Evolutionary conservation across 2,113 vertebrate genomes (phyloP), one percentile per base, ranked within the genome.

Genomic region (Dasyornis broadbenti): DNA sequence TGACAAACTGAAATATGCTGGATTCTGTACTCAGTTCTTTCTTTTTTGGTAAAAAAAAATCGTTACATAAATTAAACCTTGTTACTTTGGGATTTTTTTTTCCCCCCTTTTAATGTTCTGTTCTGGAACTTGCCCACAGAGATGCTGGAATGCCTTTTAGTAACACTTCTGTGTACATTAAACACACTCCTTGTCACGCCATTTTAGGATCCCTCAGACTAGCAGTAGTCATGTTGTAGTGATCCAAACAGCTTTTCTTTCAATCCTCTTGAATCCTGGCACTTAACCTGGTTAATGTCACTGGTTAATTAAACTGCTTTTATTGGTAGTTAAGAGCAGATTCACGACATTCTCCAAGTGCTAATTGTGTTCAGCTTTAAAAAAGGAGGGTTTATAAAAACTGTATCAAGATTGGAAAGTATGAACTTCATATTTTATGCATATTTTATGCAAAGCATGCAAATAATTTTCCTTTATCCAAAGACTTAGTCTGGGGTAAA

Each of bases 61-160:
- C 22, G 28, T 91, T 95, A 91, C 96, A 95, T 95, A 94, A 95
- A 95, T 93, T 85, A 86, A 97, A 78, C 49, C 35, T 65, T 72
- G 47, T 45, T 85, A 23, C 7, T 35, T 24, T 4, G 33, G 44
- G 37, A 3, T 5, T 15, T 60, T 84, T 52, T 42, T 69, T 13
- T 17, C 9, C 4, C 3, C 6, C 42, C n/a, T 56, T 86, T 59
- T 44, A 31, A 52, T 75, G 78, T 91, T 71, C 27, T 75, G 0
- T 40, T 47, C 69, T 33, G 49, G 28, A 64, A 23, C 12, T 63
- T 71, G 3, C 4, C 78, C 89, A 10, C 37, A 0, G 11, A 11
- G 49, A 35, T 52, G 5, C 49, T 68, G 64, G 44, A 78, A 28
- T 0, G 7, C 47, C 44, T 91, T 78, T 68, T 83, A 69, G 86